Evolutionary conservation across 2,888 invertebrate species (phyloP), one percentile per base, ranked within the genome.

Genomic region (Stratiomys singularior): DNA sequence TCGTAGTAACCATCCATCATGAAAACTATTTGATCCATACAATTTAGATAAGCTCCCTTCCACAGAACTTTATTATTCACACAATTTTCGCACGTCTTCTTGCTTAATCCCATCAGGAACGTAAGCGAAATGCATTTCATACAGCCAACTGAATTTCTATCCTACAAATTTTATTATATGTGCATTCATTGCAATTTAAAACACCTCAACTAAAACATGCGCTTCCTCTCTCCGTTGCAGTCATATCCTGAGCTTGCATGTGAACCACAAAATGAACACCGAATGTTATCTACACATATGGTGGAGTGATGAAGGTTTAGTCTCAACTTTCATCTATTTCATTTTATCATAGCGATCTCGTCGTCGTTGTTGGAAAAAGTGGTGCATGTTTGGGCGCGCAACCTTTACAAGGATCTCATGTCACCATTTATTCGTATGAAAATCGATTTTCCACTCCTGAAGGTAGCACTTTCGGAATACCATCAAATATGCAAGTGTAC

Each of bases 391-490:
- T 15, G 3, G 4, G 18, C 2, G 15, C 15, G 15, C 52, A 52
- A 52, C 52, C 15, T 52, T 13, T 52, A 52, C 52, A 52, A 52
- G 58, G 58, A 60, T 60, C 21, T 23, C 58, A 4, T 60, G 4
- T 13, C 58, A 25, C 21, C 23, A 9, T 9, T 60, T 60, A 4
- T 60, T 25, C 23, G 25, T 60, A 25, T 60, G 58, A 60, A 60
- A 60, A 60, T 60, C 58, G 58, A 60, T 60, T 60, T 60, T 60
- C 58, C 23, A 21, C 18, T 25, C 13, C 21, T 60, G 58, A 23
- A 60, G 58, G 58, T 60, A 60, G 25, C 2, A 60, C 11, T 60
- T 60, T 60, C 58, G 58, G 23, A 60, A 60, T 23, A 11, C 52
- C 52, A 52, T 52, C 18, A 52, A 52, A 52, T 52, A 52, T 52